Base-by-base conservation (phyloP, 2,888 invertebrate genomes). In the Lepidocyrtoides sp. region DNA sequence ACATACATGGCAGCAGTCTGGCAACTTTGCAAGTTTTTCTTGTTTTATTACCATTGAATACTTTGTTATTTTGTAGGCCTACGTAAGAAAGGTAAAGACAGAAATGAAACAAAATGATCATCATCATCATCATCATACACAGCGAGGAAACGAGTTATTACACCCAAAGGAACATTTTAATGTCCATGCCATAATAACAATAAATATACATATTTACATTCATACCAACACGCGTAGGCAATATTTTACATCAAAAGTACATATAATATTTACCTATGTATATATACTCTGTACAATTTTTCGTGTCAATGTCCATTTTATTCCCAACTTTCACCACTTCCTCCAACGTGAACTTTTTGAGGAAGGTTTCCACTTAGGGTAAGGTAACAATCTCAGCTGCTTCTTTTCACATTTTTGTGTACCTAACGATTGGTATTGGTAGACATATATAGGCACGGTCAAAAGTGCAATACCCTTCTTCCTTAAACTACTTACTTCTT, bases 91-190 rank as follows among this genome's bases (percentile, higher is more conserved):
- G 51, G n/a, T 2, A n/a, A 12, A 14, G 51, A 51, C 10, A 51
- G 10, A 57, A 14, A 29, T 29, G 26, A 29, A 29, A 63, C 14
- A 5, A 63, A 63, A 63, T 29, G 63, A 63, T 63, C 29, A 29
- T 63, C 29, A 63, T 29, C n/a, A n/a, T n/a, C n/a, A n/a, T n/a
- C n/a, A n/a, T n/a, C n/a, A n/a, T n/a, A n/a, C n/a, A n/a, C n/a
- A 17, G n/a, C 26, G 29, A 26, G 26, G 17, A 63, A 26, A 29
- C 29, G 63, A 63, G 29, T 63, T 63, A 63, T 29, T 63, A 63
- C 63, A 26, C 63, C 63, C 63, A 63, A 63, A 63, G 63, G 63
- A 63, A 63, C 63, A 63, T 29, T 63, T 26, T 63, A 63, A 63
- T 63, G 63, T 29, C 2, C 63, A 26, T 29, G 63, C 26, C 63